These are phyloP conservation scores for Pristionchus arcanus DNA, from an alignment of 2,888 invertebrate genomes.

Conservation along the genomic window DNA sequence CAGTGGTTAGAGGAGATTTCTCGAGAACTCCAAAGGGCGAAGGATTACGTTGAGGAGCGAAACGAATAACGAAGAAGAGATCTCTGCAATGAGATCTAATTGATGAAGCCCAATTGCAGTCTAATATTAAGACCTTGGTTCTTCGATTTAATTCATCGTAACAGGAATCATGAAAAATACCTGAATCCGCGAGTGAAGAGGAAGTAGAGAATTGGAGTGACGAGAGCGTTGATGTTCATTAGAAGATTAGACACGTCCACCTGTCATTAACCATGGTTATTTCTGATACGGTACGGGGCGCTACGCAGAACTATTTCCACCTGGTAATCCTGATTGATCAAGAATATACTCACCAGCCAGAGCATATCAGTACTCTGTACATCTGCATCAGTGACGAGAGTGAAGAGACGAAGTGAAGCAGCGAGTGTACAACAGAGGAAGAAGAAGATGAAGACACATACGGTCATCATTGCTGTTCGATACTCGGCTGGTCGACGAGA, in stretches of 20 bases:
- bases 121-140: not conserved
- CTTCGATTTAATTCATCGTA: not conserved
- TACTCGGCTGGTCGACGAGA: conserved; percentile 65
- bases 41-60: conserved; percentile 52
- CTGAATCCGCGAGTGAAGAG: conserved; percentile 70
- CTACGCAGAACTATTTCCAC: not conserved
- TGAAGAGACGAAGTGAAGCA: conserved; percentile 66
- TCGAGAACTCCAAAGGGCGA: conserved; percentile 48
- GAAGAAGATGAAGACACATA: conserved; percentile 69
- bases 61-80: conserved; percentile 55
- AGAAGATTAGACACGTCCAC: conserved; percentile 72
- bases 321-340: not conserved
- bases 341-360: conserved; percentile 37
- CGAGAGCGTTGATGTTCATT: conserved; percentile 70
- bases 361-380: conserved; percentile 25
- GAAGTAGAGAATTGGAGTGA: conserved; percentile 70
- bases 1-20: conserved; percentile 45
- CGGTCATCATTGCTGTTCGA: conserved; percentile 71
- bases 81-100: conserved; percentile 16
- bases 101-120: not conserved
- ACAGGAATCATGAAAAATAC: not conserved
- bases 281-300: not conserved
- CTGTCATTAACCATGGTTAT: not conserved
- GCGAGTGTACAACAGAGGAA: conserved; percentile 71
- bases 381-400: conserved; percentile 59